Percentiles rank a stretch among this genome's conserved stretches.
Evolutionary conservation across 2,888 invertebrate species (phyloP).

Genomic region (Flabesymbios commensalis): DNA sequence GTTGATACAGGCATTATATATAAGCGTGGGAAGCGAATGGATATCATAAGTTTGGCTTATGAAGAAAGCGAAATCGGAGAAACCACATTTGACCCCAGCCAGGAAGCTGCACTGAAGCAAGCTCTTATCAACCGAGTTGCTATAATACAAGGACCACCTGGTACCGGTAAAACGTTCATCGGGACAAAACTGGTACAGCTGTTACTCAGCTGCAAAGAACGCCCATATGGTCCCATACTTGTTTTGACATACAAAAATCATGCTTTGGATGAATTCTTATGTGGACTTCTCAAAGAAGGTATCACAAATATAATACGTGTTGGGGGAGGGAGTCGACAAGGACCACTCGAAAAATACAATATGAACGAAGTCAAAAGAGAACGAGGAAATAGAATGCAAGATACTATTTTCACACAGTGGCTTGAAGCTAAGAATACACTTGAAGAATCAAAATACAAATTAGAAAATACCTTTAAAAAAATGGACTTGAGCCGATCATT

Average conservation of each 20-base stretch:
- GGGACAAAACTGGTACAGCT: conserved; percentile 71
- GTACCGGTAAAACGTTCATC: conserved; percentile 80
- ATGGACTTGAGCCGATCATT: background rate
- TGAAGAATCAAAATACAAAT: background rate
- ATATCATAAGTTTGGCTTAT: too few species aligned
- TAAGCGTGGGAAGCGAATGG: background rate
- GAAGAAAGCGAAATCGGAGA: background rate
- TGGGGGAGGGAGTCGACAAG: conserved; percentile 22
- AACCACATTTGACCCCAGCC: conserved; percentile 70
- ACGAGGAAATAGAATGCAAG: background rate
- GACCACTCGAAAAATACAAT: conserved; percentile 7
- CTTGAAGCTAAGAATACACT: background rate
- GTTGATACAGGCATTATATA: conserved; percentile 3
- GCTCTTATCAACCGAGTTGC: conserved; percentile 75
- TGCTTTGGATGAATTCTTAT: conserved; percentile 30
- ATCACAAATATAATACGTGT: conserved; percentile 16
- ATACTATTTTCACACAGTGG: background rate
- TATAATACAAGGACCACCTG: conserved; percentile 83
- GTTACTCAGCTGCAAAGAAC: conserved; percentile 1
- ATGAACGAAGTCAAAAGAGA: conserved; percentile 1
- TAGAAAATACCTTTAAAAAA: background rate
- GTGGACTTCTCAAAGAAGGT: conserved; percentile 1
- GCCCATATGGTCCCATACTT: conserved; percentile 15
- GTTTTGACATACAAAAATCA: conserved; percentile 33
- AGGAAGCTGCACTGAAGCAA: conserved; percentile 71